Conservation (phyloP, 2,888 invertebrate genomes). For the Neoascia interrupta region DNA sequence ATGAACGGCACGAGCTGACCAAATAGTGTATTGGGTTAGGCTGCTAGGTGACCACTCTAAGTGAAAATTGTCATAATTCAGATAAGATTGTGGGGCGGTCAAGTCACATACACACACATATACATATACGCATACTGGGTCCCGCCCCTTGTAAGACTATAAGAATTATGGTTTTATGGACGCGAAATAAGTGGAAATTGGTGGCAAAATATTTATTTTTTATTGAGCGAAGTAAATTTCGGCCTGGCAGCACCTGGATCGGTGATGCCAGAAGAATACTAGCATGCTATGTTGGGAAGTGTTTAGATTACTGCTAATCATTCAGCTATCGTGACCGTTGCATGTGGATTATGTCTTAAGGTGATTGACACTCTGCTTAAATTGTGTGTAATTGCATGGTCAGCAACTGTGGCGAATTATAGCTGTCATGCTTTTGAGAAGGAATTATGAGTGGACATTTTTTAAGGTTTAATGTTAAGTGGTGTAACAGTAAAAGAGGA, state of each 20-base stretch:
- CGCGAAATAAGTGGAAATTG: slow-evolving; percentile 47
- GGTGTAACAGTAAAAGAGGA: no score
- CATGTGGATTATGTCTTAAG: slow-evolving; percentile 23
- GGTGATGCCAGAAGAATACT: background rate
- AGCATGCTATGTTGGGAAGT: slow-evolving; percentile 4
- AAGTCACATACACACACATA: slow-evolving; percentile 7
- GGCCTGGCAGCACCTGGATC: slow-evolving; percentile 19
- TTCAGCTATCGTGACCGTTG: slow-evolving; percentile 1
- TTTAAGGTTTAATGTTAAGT: no score
- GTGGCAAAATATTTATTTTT: slow-evolving; percentile 64
- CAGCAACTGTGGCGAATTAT: no score
- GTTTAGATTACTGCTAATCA: slow-evolving; percentile 29
- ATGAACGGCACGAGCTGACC: slow-evolving; percentile 9
- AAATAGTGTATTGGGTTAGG: slow-evolving; percentile 22
- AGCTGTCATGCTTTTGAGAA: no score
- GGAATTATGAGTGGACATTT: no score
- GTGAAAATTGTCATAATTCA: slow-evolving; percentile 68
- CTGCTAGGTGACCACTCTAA: slow-evolving; percentile 62
- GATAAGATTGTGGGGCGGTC: slow-evolving; percentile 45
- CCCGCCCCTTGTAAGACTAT: slow-evolving; percentile 33
- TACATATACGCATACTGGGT: background rate
- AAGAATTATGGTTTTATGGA: slow-evolving; percentile 51
- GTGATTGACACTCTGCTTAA: background rate
- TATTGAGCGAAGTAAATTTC: slow-evolving; percentile 47
- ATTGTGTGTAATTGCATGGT: background rate